Evolutionary conservation across 2,797 vertebrate species (phyloP).

Genomic region (Danio jaintianensis): DNA sequence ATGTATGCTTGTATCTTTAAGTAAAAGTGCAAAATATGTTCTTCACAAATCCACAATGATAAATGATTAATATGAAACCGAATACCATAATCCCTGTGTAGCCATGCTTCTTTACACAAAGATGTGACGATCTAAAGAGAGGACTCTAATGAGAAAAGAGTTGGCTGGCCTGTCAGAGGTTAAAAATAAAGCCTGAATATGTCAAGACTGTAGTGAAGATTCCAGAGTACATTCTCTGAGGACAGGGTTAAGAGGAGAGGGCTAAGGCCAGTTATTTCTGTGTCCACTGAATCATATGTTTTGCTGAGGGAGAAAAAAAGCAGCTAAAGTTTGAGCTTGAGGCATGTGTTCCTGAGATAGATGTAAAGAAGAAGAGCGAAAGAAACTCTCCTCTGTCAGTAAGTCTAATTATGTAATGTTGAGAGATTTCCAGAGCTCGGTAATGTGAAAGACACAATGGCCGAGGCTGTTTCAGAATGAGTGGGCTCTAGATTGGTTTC

Average conservation of each 20-base stretch:
- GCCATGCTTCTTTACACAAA: not conserved
- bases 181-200: conserved; percentile 79
- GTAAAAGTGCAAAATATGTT: not conserved
- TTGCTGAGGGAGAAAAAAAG: conserved; percentile 18
- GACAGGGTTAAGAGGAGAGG: conserved; percentile 63
- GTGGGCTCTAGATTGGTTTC: conserved; percentile 62
- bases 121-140: conserved; percentile 31
- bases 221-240: conserved; percentile 74
- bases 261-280: conserved; percentile 71
- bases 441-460: conserved; percentile 70
- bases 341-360: conserved; percentile 19
- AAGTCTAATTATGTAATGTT: conserved; percentile 69
- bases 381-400: conserved; percentile 55
- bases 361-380: conserved; percentile 17
- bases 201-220: conserved; percentile 70
- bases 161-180: conserved; percentile 27
- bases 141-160: conserved; percentile 32
- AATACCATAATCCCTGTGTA: conserved; percentile 5
- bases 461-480: conserved; percentile 61
- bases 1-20: not conserved
- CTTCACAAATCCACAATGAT: not conserved
- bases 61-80: not conserved
- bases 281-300: conserved; percentile 58
- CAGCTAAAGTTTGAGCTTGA: conserved; percentile 5
- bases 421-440: conserved; percentile 63